These are phyloP conservation scores for Athalia cordata DNA, from an alignment of 2,888 invertebrate species.

Conservation along the genomic window DNA sequence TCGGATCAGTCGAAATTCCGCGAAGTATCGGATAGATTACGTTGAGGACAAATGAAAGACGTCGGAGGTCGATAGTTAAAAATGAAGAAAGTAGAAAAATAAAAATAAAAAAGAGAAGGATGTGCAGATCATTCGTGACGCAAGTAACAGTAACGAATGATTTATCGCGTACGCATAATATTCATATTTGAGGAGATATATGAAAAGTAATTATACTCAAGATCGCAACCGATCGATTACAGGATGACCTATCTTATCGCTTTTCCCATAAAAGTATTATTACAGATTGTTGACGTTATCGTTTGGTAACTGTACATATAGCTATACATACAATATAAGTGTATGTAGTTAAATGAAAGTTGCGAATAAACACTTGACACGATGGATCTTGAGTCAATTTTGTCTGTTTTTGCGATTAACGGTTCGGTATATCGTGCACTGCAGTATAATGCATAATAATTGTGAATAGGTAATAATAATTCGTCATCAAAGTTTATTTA, in stretches of 20 bases:
- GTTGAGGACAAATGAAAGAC: not conserved
- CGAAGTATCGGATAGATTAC: not conserved
- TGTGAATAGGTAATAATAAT: too few species aligned
- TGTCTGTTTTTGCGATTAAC: not conserved
- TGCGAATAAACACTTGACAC: constrained; percentile 29
- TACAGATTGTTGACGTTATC: constrained; percentile 1
- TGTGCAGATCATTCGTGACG: not conserved
- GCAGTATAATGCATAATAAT: not conserved
- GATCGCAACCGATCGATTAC: not conserved
- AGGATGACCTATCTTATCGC: constrained; percentile 14
- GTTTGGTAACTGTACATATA: not conserved
- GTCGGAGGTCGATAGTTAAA: too few species aligned
- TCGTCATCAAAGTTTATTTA: too few species aligned
- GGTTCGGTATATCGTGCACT: not conserved
- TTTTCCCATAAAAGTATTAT: not conserved
- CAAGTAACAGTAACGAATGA: not conserved
- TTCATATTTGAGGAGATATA: too few species aligned
- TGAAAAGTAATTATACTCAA: not conserved
- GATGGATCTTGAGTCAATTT: not conserved
- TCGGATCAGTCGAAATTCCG: constrained; percentile 5
- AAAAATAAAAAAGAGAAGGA: too few species aligned
- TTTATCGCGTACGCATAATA: not conserved
- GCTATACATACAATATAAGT: not conserved
- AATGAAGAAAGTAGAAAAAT: too few species aligned
- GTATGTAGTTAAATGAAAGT: constrained; percentile 8